These are phyloP conservation scores for Tympanuchus pallidicinctus DNA, from an alignment of 2,113 vertebrate genomes.

Conservation along the genomic window DNA sequence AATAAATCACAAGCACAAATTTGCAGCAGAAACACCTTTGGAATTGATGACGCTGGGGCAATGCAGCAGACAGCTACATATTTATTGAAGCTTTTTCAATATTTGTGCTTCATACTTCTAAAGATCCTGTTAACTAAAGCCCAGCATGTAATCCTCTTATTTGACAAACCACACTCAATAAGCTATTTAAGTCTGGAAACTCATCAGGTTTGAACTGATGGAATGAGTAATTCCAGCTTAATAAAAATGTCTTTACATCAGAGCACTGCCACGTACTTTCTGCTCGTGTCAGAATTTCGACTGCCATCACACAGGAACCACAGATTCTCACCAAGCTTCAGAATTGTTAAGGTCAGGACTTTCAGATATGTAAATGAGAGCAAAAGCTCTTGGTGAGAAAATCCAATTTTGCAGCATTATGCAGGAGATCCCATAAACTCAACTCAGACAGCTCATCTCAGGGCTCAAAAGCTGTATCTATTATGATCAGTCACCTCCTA, in stretches of 20 bases:
- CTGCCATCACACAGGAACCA: neutral
- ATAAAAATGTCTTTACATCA: conserved; percentile 43
- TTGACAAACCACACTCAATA: conserved; percentile 33
- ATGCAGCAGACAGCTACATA: rapidly evolving
- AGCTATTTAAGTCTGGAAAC: conserved; percentile 46
- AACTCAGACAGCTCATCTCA: neutral
- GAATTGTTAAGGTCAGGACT: neutral
- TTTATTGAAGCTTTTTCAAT: neutral
- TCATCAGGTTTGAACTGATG: conserved; percentile 42
- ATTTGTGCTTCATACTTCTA: conserved; percentile 33
- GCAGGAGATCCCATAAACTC: neutral
- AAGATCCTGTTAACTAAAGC: conserved; percentile 47
- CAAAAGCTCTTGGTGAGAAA: neutral
- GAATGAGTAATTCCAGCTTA: conserved; percentile 38
- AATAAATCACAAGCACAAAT: neutral
- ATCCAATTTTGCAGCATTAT: neutral
- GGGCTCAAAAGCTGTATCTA: neutral
- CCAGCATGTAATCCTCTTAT: conserved; percentile 33
- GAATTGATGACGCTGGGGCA: neutral
- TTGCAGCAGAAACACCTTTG: neutral
- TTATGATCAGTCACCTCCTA: neutral
- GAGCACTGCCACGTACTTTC: conserved; percentile 15
- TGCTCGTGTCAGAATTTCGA: neutral
- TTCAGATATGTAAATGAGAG: neutral
- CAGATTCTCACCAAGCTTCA: rapidly evolving